Percentiles rank a stretch among this genome's conserved stretches.
These are phyloP conservation scores for Darevskia mixta DNA, from an alignment of 2,797 vertebrate species.

Conservation along the genomic window DNA sequence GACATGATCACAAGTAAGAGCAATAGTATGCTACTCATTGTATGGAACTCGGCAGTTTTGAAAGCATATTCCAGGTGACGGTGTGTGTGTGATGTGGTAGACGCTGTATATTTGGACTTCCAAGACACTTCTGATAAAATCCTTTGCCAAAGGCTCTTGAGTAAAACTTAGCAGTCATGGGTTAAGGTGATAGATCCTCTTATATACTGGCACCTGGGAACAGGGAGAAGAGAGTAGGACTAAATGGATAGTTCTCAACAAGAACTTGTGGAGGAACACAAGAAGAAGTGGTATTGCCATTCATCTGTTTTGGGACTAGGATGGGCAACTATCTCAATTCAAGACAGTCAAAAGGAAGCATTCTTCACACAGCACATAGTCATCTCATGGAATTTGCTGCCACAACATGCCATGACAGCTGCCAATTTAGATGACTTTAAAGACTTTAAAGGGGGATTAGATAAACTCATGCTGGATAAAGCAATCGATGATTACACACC, in stretches of 20 bases:
- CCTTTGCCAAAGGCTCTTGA: not conserved
- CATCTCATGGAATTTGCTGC: not conserved
- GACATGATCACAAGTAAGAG: constrained; percentile 27
- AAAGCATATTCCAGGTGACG: constrained; percentile 30
- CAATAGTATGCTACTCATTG: not conserved
- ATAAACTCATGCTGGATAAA: not conserved
- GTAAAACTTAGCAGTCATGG: not conserved
- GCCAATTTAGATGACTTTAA: not conserved
- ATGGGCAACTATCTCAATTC: not conserved
- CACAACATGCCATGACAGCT: not conserved
- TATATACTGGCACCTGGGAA: not conserved
- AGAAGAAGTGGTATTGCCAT: not conserved
- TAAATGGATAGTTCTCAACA: not conserved
- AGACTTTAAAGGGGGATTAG: not conserved
- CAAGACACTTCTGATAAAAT: not conserved
- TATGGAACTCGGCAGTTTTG: constrained; percentile 27
- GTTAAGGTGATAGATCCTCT: not conserved
- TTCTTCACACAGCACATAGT: not conserved
- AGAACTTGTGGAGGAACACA: not conserved
- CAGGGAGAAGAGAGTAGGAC: not conserved
- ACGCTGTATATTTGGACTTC: not conserved
- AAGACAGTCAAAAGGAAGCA: not conserved
- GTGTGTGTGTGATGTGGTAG: not conserved
- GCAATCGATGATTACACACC: not conserved
- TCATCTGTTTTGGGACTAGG: no score